A percentile compares a stretch with the other conserved stretches of the same genome.
phyloP scores from a whole-genome alignment of 2,888 invertebrate genomes.

The Eilema griseolum region DNA sequence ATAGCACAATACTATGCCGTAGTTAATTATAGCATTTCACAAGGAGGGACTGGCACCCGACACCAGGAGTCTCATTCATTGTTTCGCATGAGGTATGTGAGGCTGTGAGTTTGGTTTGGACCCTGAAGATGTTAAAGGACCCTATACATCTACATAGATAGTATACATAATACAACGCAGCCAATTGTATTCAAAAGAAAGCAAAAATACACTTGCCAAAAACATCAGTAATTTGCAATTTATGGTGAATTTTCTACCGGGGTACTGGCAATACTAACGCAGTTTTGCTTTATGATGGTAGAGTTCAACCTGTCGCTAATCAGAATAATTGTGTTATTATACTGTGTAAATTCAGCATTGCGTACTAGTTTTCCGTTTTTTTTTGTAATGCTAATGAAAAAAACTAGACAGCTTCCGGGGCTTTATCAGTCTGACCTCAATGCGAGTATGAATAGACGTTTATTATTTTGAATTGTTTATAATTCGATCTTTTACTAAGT shows the following conservation, averaged over 20 bases:
- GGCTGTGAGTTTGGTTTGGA: no score
- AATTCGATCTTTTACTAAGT: not conserved
- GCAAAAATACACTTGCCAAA: not conserved
- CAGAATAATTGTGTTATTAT: conserved; percentile 22
- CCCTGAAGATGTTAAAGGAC: no score
- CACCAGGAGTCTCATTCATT: no score
- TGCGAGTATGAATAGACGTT: conserved; percentile 19
- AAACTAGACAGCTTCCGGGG: conserved; percentile 11
- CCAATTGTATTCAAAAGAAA: no score
- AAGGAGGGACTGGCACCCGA: no score
- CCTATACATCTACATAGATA: no score
- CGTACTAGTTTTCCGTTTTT: conserved; percentile 38
- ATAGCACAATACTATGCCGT: no score
- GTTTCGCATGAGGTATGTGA: no score
- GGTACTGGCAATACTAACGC: conserved; percentile 1
- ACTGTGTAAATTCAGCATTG: conserved; percentile 41
- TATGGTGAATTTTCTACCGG: not conserved
- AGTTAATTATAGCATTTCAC: no score
- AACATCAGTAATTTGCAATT: not conserved
- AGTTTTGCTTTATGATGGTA: not conserved
- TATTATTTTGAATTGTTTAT: conserved; percentile 21
- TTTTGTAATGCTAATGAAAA: conserved; percentile 20
- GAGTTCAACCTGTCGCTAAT: not conserved
- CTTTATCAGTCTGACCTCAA: conserved; percentile 29
- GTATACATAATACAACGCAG: no score